Evolutionary conservation across 53 echinoderm and acorn worm genomes (phyloP).

Genomic region (Astropecten irregularis): DNA sequence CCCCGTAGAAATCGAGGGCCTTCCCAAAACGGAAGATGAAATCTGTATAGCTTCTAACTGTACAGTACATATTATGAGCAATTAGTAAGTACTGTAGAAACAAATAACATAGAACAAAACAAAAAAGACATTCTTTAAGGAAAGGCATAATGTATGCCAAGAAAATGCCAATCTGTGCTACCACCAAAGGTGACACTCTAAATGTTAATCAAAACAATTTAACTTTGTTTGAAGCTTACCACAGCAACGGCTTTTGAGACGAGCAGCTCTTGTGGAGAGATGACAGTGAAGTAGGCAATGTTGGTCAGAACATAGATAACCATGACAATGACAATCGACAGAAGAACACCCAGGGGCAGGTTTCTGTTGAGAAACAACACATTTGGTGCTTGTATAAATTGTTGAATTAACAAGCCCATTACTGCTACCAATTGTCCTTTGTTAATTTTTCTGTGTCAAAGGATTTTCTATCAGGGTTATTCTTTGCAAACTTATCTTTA

Average conservation of each 20-base stretch:
- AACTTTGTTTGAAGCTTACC: slow-evolving; percentile 80
- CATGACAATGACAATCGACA: slow-evolving; percentile 75
- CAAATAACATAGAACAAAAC: slow-evolving; percentile 30
- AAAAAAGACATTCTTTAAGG: not conserved
- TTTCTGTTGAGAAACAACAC: slow-evolving; percentile 60
- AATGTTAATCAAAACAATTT: too few relatives aligned
- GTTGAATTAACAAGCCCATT: too few relatives aligned
- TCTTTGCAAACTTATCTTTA: not conserved
- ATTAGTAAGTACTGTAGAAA: slow-evolving; percentile 35
- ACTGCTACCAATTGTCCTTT: too few relatives aligned
- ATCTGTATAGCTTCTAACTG: too few relatives aligned
- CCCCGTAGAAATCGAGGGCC: too few relatives aligned
- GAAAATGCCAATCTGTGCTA: too few relatives aligned
- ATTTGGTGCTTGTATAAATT: too few relatives aligned
- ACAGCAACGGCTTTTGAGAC: slow-evolving; percentile 91
- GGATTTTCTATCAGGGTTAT: not conserved
- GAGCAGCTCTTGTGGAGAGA: slow-evolving; percentile 79
- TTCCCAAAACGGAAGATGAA: not conserved
- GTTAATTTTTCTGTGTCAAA: not conserved
- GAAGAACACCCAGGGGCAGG: slow-evolving; percentile 66
- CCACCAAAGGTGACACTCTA: too few relatives aligned
- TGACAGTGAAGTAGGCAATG: slow-evolving; percentile 81
- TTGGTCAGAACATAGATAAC: slow-evolving; percentile 78
- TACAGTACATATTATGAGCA: too few relatives aligned
- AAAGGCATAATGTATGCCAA: too few relatives aligned